Evolutionary conservation across 2,113 vertebrate species (phyloP), one percentile per base, ranked within the genome.

Genomic region (Cervus canadensis): DNA sequence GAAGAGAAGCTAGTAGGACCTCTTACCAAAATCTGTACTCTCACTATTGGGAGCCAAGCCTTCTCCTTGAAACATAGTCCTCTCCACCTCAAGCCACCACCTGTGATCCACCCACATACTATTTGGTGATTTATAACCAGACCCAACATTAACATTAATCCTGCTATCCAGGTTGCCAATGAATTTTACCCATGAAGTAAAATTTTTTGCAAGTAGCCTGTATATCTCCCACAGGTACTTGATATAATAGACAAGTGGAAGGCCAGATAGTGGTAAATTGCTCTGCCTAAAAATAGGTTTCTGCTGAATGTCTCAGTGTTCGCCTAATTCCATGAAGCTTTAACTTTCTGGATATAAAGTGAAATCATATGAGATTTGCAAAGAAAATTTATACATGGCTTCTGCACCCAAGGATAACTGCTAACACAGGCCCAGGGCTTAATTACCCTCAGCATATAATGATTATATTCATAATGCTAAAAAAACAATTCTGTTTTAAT

Each of bases 381-480:
- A 45, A 94, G 14, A 94, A 96, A 97, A 97, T 15, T 74, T 76
- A 45, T 30, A 78, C 79, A 89, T 56, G 26, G 21, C 36, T 89
- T 89, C 52, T 84, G 30, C 11, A 92, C 7, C n/a, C 56, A 89
- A 94, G 6, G 50, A 60, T 88, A 96, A 93, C 33, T 74, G 52
- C 36, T 84, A 88, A 94, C 19, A 48, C 59, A 89, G 71, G 28
- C 1, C 81, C 33, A 76, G 36, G 40, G 15, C 4, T 88, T 88
- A 79, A 83, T 79, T 84, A 93, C n/a, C 45, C 17, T 94, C 50
- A 87, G 56, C 6, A 52, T 81, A 93, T 30, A 62, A 62, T 45
- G 19, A 48, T 21, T 64, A 19, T 52, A 57, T 74, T 87, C 10
- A 87, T 74, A 96, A 96, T 76, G 87, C 45, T 97, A 43, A 78